These are phyloP conservation scores for Tigriopus californicus DNA, from an alignment of 2,888 invertebrate genomes.

Conservation along the genomic window DNA sequence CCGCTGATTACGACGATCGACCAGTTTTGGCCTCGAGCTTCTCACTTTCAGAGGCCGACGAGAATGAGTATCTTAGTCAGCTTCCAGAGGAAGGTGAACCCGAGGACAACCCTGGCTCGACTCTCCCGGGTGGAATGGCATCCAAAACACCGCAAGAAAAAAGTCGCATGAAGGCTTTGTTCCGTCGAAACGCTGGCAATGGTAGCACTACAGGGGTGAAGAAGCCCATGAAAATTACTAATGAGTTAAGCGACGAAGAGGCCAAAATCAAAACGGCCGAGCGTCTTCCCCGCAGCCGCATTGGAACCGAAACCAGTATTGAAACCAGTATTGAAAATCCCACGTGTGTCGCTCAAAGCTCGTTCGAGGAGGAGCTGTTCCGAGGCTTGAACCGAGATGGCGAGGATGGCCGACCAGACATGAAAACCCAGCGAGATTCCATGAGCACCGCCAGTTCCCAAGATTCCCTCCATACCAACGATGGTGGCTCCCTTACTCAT, in stretches of 20 bases:
- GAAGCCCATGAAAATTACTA: background rate
- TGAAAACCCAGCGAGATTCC: background rate
- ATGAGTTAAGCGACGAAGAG: background rate
- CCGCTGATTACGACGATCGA: conserved; percentile 13
- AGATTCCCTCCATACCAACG: conserved; percentile 1
- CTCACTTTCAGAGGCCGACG: conserved; percentile 13
- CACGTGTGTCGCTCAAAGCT: background rate
- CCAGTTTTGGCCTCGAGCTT: conserved; percentile 11
- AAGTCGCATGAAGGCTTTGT: background rate
- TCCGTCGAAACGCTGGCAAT: background rate
- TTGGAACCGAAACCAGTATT: background rate
- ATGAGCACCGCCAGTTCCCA: conserved; percentile 9
- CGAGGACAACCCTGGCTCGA: background rate
- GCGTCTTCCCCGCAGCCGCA: background rate
- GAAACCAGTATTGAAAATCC: conserved; percentile 10
- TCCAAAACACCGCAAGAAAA: background rate
- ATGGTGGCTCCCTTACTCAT: conserved; percentile 2
- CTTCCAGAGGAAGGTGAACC: background rate
- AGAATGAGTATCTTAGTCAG: conserved; percentile 13
- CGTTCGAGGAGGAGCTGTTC: background rate
- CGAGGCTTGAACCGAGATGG: background rate
- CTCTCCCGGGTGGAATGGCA: background rate
- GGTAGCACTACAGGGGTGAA: background rate
- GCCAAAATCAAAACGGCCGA: background rate
- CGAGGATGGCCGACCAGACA: background rate